These are phyloP conservation scores for Drosophila nigromelanica DNA, from an alignment of 1,140 invertebrate genomes.

Conservation along the genomic window DNA sequence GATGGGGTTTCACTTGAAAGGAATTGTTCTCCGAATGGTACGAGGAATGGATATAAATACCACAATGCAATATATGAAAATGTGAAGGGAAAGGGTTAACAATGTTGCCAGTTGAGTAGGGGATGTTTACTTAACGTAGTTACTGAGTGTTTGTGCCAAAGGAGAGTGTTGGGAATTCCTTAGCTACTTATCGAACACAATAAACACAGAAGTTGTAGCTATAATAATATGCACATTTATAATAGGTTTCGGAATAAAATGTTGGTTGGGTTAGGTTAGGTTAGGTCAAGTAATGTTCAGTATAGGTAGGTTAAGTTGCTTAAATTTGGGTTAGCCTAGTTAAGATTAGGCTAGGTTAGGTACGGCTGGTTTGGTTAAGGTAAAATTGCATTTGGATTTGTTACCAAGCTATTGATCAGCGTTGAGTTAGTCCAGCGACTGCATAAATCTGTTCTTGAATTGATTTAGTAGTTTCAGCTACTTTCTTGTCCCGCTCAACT, in stretches of 20 bases:
- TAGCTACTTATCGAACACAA: background rate
- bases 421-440: background rate
- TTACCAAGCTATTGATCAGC: too few species aligned
- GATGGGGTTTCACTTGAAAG: conserved; percentile 35
- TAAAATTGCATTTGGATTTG: too few species aligned
- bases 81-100: background rate
- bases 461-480: background rate
- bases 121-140: conserved; percentile 1
- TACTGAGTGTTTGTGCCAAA: background rate
- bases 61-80: conserved; percentile 15
- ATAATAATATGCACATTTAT: background rate
- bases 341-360: too few species aligned
- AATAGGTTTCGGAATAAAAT: background rate
- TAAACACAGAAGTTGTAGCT: too few species aligned
- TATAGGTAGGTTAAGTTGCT: too few species aligned
- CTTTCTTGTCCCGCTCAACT: background rate
- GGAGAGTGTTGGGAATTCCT: background rate
- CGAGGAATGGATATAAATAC: conserved; percentile 5
- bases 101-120: background rate
- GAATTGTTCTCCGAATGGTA: conserved; percentile 15
- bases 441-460: background rate
- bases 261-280: background rate
- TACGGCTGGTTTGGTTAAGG: too few species aligned
- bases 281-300: too few species aligned
- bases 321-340: too few species aligned